A percentile compares a stretch with the other conserved stretches of the same genome.
Evolutionary conservation across 2,797 vertebrate species (phyloP).

Genomic region (Phrynocephalus forsythii): DNA sequence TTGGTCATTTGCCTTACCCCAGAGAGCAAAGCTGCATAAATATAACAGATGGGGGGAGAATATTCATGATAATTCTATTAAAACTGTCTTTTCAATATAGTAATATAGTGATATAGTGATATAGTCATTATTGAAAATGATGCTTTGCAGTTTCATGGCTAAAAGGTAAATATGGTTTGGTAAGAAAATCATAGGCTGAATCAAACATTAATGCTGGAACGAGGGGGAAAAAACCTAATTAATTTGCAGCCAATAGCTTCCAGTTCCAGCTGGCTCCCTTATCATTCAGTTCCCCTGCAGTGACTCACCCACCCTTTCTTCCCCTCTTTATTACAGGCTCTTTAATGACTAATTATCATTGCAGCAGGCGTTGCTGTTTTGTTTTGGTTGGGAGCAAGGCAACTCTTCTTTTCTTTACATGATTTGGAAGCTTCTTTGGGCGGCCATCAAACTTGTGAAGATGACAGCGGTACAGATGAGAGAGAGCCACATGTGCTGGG

Average conservation of each 20-base stretch:
- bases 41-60: not conserved
- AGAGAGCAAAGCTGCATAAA: not conserved
- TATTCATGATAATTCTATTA: not conserved
- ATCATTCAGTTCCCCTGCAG: not conserved
- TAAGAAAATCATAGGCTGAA: not conserved
- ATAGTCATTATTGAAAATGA: not conserved
- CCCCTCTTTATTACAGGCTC: not conserved
- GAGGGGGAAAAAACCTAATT: not conserved
- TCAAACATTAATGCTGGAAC: not conserved
- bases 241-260: not conserved
- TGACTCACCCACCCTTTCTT: not conserved
- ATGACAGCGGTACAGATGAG: constrained; percentile 23
- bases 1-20: not conserved
- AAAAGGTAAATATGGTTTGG: not conserved
- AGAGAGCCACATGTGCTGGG: constrained; percentile 20
- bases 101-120: not conserved
- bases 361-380: not conserved
- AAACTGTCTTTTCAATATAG: not conserved
- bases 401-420: not conserved
- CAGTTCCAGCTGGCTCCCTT: not conserved
- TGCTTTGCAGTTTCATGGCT: not conserved
- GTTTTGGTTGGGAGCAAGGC: not conserved
- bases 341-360: not conserved
- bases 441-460: not conserved
- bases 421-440: not conserved